Evolutionary conservation across 2,113 vertebrate species (phyloP).

Genomic region (Paramormyrops kingsleyae): DNA sequence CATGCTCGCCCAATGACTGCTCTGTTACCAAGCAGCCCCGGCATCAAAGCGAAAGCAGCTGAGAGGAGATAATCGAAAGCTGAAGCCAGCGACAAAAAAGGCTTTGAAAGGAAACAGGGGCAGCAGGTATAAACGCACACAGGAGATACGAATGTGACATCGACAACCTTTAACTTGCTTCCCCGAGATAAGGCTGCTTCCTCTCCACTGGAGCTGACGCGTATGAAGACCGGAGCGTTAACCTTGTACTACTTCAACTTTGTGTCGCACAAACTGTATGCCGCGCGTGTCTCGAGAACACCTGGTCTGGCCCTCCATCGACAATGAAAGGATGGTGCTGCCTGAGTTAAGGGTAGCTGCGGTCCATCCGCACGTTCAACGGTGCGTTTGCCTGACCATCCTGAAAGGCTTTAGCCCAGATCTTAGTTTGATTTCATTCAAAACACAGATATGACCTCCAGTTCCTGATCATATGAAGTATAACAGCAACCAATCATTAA

Average conservation of each 20-base stretch:
- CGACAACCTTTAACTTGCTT: background rate
- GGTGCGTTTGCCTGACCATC: background rate
- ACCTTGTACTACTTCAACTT: background rate
- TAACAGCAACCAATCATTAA: background rate
- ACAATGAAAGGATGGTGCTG: background rate
- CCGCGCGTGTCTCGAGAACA: background rate
- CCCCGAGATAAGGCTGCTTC: background rate
- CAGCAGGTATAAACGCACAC: background rate
- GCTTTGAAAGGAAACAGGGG: background rate
- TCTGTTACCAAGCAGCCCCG: background rate
- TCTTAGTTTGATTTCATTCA: background rate
- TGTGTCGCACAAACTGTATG: background rate
- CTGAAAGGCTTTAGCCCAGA: background rate
- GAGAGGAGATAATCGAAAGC: constrained; percentile 1
- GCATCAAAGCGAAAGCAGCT: background rate
- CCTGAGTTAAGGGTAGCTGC: background rate
- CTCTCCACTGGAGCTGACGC: background rate
- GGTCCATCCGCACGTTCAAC: background rate
- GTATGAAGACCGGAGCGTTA: background rate
- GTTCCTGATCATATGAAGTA: background rate
- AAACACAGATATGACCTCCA: background rate
- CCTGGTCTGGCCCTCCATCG: background rate
- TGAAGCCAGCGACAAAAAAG: background rate
- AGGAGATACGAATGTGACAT: background rate
- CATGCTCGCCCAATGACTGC: background rate